Evolutionary conservation across 2,888 invertebrate species (phyloP), one percentile per base, ranked within the genome.

Genomic region (Thymelicus acteon): DNA sequence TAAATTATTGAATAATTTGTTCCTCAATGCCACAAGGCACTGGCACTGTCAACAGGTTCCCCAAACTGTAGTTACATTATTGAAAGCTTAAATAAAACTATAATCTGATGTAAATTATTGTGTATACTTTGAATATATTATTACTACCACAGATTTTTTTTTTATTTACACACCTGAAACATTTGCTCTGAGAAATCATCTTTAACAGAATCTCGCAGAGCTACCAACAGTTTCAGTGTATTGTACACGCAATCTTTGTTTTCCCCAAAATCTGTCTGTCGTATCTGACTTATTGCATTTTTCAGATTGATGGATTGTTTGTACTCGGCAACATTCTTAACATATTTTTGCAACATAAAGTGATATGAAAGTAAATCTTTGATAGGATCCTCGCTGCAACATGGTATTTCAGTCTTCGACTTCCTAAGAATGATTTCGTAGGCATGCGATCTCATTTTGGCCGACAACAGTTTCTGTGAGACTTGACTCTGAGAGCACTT

Each of bases 371-470:
- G 75, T 69, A 94, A 79, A 67, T 91, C 91, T 13, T 84, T 79
- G 15, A 89, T 79, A 0, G 94, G 93, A 70, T 92, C 89, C 49
- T 82, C 81, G 49, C 77, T 79, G 7, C 74, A 73, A 2, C 74
- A 74, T 2, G 85, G 78, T 47, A 87, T 74, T 52, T 85, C 84
- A 74, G 82, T 78, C 0, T 78, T 62, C 10, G 88, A 82, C 77
- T 90, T 92, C 75, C 89, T 91, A 48, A 94, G 79, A 73, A 94
- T 88, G 31, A 94, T 87, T 78, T 92, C 93, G 72, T 89, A 94
- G 0, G 90, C 84, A 67, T 82, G 79, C 5, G 92, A 87, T 71
- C 92, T 84, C 90, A 93, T 89, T 82, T 89, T 89, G 6, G 80
- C 77, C 19, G 82, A 77, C 7, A 91, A 79, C 13, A 76, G 75